Conservation (phyloP, 2,113 vertebrate genomes). For the Hiodon tergisus region DNA sequence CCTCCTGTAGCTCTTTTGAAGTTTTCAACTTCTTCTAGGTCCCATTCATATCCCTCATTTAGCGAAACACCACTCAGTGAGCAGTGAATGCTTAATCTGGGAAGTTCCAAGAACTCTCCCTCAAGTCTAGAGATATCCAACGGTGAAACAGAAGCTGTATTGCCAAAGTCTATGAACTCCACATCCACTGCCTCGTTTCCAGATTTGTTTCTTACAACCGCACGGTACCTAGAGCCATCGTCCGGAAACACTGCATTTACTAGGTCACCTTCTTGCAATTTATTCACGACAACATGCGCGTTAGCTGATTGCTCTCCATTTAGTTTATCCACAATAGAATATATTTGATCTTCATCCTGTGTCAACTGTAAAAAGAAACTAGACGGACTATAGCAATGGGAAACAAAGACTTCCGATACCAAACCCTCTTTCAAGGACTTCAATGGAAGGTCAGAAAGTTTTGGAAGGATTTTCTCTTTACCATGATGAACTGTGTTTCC, state of each 20-base stretch:
- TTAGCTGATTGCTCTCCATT: constrained; percentile 49
- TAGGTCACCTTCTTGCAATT: constrained; percentile 65
- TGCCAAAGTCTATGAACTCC: constrained; percentile 89
- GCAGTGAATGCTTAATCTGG: constrained; percentile 70
- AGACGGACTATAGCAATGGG: constrained; percentile 66
- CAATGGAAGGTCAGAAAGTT: constrained; percentile 57
- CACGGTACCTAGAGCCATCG: constrained; percentile 79
- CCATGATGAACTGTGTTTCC: not conserved
- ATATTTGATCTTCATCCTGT: constrained; percentile 66
- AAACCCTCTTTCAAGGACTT: constrained; percentile 58
- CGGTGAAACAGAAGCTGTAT: constrained; percentile 58
- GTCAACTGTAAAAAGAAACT: constrained; percentile 81
- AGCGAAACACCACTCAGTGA: constrained; percentile 53
- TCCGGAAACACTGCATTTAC: constrained; percentile 75
- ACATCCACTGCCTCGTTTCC: constrained; percentile 47
- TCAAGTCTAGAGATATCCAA: constrained; percentile 59
- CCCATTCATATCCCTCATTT: constrained; percentile 22
- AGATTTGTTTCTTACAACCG: constrained; percentile 61
- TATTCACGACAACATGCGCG: constrained; percentile 32
- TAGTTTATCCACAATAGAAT: constrained; percentile 65
- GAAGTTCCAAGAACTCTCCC: constrained; percentile 45
- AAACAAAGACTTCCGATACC: constrained; percentile 71
- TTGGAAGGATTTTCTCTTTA: constrained; percentile 39
- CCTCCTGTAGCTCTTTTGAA: constrained; percentile 63
- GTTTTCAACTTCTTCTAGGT: constrained; percentile 43